A percentile compares a stretch with the other conserved stretches of the same genome.
phyloP scores from a whole-genome alignment of 1,140 invertebrate genomes.

The Atta cephalotes region DNA sequence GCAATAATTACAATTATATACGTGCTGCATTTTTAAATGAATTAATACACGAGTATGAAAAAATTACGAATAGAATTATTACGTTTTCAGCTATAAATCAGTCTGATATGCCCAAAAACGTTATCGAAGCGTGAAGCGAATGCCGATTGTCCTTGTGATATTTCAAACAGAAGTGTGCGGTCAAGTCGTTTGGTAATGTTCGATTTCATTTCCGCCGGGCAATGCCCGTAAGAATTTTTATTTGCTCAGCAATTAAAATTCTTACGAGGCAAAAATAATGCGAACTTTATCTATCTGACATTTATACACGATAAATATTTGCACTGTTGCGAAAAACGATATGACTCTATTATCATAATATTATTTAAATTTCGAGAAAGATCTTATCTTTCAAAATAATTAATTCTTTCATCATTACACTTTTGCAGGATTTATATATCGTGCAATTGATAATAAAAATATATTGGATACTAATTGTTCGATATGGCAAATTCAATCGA shows the following conservation, averaged over 20 bases:
- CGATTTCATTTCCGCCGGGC: conserved; percentile 19
- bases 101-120: conserved; percentile 16
- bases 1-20: not conserved
- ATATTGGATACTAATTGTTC: not conserved
- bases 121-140: conserved; percentile 31
- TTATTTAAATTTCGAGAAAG: not conserved
- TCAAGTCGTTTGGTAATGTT: not conserved
- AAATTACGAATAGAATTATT: conserved; percentile 9
- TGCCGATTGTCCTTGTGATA: conserved; percentile 53
- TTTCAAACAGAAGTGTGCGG: not conserved
- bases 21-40: conserved; percentile 9
- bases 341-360: not conserved
- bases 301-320: conserved; percentile 1
- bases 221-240: conserved; percentile 36
- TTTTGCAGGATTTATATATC: conserved; percentile 5
- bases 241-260: conserved; percentile 34
- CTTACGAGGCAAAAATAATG: conserved; percentile 21
- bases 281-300: not conserved
- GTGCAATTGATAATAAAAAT: not conserved
- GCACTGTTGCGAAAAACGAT: not conserved
- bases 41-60: not conserved
- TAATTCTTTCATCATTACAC: not conserved
- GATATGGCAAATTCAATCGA: not conserved
- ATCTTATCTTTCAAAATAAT: not conserved
- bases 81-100: not conserved